phyloP scores from a whole-genome alignment of 2,888 invertebrate genomes.

The Cyrtodaria siliqua region DNA sequence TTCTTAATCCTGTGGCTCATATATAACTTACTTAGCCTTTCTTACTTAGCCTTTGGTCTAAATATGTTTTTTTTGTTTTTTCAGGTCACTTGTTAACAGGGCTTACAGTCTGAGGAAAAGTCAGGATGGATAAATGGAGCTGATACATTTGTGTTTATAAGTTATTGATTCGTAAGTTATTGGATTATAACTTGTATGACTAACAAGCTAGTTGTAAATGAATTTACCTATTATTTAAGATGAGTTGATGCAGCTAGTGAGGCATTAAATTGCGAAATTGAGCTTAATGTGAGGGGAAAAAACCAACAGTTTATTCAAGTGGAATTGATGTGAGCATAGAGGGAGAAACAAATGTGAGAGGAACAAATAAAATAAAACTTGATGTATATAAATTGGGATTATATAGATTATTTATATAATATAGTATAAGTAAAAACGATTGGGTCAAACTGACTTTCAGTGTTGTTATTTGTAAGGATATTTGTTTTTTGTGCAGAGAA shows the following conservation, averaged over 20 bases:
- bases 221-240: slow-evolving; percentile 20
- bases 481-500: neutral
- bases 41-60: too few relatives aligned
- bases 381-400: too few relatives aligned
- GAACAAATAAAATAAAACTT: slow-evolving; percentile 1
- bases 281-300: neutral
- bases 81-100: too few relatives aligned
- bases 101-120: too few relatives aligned
- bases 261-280: slow-evolving; percentile 26
- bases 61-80: too few relatives aligned
- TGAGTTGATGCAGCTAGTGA: slow-evolving; percentile 7
- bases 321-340: neutral
- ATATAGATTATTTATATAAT: too few relatives aligned
- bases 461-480: neutral
- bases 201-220: slow-evolving; percentile 21
- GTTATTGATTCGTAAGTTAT: slow-evolving; percentile 20
- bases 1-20: too few relatives aligned
- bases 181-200: slow-evolving; percentile 36
- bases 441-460: neutral
- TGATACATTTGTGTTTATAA: too few relatives aligned
- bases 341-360: neutral
- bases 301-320: neutral
- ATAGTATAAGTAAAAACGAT: neutral
- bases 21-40: too few relatives aligned
- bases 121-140: too few relatives aligned